A percentile compares a stretch with the other conserved stretches of the same genome.
phyloP scores from a whole-genome alignment of 2,888 invertebrate species.

The Pristionchus japonicus region DNA sequence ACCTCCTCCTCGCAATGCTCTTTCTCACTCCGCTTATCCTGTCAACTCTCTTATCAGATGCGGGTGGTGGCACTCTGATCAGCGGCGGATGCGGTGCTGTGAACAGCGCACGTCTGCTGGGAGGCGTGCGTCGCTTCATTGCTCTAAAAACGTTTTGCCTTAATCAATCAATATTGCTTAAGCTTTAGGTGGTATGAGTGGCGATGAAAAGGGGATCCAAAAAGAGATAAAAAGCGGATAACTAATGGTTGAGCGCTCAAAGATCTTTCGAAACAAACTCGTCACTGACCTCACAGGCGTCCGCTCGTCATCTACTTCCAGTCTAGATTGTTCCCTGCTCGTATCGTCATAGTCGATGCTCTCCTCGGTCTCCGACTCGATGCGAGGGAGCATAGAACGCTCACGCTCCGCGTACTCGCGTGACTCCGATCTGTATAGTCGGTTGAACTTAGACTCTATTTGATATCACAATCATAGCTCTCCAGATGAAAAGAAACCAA shows the following conservation, averaged over 20 bases:
- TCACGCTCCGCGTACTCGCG: neutral
- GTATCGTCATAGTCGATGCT: neutral
- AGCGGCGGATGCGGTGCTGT: neutral
- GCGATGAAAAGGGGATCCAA: too few relatives aligned
- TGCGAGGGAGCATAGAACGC: neutral
- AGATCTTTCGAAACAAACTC: too few relatives aligned
- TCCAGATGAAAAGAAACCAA: neutral
- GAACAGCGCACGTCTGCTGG: neutral
- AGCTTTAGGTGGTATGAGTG: too few relatives aligned
- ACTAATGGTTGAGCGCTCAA: too few relatives aligned
- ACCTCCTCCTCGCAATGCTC: neutral
- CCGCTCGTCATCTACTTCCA: neutral
- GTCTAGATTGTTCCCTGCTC: neutral
- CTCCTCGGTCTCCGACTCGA: neutral
- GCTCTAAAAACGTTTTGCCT: neutral
- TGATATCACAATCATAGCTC: too few relatives aligned
- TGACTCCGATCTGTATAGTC: neutral
- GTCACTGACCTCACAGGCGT: neutral
- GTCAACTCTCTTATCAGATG: neutral
- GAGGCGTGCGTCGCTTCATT: neutral
- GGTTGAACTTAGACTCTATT: too few relatives aligned
- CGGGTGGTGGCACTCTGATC: too few relatives aligned
- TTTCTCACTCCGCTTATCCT: neutral
- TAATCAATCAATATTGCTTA: too few relatives aligned
- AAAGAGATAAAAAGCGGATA: too few relatives aligned